phyloP scores from a whole-genome alignment of 2,797 vertebrate species.

The Crocodylus rhombifer region DNA sequence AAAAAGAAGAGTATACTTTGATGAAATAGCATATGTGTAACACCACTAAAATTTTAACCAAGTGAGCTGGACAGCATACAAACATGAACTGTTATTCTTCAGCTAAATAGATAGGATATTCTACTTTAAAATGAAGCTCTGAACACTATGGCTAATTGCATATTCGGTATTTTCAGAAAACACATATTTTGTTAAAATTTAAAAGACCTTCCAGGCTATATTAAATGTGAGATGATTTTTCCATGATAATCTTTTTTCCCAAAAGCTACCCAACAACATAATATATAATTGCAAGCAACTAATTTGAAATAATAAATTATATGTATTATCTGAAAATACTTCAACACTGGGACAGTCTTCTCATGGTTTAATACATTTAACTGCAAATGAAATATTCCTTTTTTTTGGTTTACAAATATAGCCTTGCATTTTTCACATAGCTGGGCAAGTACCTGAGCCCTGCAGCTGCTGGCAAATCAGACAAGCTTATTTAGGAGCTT shows the following conservation, averaged over 20 bases:
- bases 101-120: not conserved
- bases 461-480: not conserved
- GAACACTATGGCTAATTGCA: accelerated
- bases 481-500: not conserved
- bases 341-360: not conserved
- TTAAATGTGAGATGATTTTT: not conserved
- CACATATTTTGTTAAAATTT: not conserved
- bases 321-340: not conserved
- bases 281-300: not conserved
- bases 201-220: not conserved
- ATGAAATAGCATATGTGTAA: not conserved
- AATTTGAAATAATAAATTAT: not conserved
- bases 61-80: not conserved
- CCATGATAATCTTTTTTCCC: not conserved
- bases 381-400: not conserved
- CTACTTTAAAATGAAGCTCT: not conserved
- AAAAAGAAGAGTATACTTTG: not conserved
- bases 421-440: not conserved
- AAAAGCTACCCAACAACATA: not conserved
- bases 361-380: accelerated
- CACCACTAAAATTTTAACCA: not conserved
- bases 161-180: not conserved
- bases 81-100: not conserved
- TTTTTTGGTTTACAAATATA: not conserved
- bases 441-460: not conserved